These are phyloP conservation scores for Stegophylla sp. DNA, from an alignment of 2,888 invertebrate genomes.

Conservation along the genomic window DNA sequence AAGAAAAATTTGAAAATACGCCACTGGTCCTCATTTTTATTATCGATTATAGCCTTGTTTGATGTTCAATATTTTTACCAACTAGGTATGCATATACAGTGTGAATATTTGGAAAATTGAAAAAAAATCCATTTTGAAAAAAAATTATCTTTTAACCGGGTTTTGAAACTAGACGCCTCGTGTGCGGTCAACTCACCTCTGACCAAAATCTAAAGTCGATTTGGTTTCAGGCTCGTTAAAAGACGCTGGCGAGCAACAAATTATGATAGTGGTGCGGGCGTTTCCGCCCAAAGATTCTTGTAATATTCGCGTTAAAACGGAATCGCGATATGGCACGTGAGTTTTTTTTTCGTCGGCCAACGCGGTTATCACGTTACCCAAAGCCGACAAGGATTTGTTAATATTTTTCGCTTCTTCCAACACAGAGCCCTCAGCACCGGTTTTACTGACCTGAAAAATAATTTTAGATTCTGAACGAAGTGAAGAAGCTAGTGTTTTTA, in stretches of 20 bases:
- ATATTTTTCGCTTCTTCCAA: conserved; percentile 99
- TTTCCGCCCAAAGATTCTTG: conserved; percentile 99
- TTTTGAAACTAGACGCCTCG: no score
- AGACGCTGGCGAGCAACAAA: conserved; percentile 98
- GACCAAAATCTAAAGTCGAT: conserved; percentile 97
- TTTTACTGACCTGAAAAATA: conserved; percentile 95
- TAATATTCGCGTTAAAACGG: conserved; percentile 95
- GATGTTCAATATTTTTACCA: no score
- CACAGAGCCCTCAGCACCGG: conserved; percentile 98
- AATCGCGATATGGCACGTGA: conserved; percentile 99
- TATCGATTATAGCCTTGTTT: no score
- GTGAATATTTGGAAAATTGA: no score
- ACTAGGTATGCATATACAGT: no score
- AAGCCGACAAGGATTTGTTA: conserved; percentile 97
- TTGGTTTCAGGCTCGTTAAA: conserved; percentile 99
- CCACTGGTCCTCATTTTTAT: no score
- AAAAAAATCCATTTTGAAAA: no score
- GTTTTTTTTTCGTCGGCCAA: conserved; percentile 99
- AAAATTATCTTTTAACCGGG: no score
- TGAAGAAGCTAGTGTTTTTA: no score
- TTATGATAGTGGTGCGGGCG: conserved; percentile 97
- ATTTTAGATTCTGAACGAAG: no score
- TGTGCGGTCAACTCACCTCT: conserved; percentile 74
- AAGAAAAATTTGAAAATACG: no score
- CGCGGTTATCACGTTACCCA: conserved; percentile 99